These are phyloP conservation scores for Ophion costatus DNA, from an alignment of 2,888 invertebrate species.

Conservation along the genomic window DNA sequence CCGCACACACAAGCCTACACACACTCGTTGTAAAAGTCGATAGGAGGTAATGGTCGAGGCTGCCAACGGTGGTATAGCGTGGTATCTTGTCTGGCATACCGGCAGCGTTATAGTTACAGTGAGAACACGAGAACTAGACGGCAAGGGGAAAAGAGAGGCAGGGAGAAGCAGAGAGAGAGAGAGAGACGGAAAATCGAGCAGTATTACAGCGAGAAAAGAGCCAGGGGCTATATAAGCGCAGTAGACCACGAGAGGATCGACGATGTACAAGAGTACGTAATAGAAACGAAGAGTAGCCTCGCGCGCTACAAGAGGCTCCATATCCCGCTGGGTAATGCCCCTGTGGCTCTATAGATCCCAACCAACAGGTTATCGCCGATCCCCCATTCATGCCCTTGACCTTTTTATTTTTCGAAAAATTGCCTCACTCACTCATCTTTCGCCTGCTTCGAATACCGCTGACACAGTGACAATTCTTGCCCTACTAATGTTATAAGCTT, in stretches of 20 bases:
- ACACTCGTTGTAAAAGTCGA: conserved; percentile 23
- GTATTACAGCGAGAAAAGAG: conserved; percentile 59
- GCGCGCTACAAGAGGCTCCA: conserved; percentile 29
- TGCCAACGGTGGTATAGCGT: conserved; percentile 12
- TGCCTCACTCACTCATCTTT: not conserved
- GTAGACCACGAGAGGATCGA: conserved; percentile 46
- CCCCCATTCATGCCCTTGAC: not conserved
- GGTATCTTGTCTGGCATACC: conserved; percentile 37
- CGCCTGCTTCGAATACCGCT: no score
- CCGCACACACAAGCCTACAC: not conserved
- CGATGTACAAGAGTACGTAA: conserved; percentile 44
- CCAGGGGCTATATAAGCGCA: conserved; percentile 51
- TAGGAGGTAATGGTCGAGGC: conserved; percentile 43
- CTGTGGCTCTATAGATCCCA: conserved; percentile 2
- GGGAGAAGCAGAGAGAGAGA: conserved; percentile 38
- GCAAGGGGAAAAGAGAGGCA: conserved; percentile 18
- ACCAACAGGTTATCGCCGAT: conserved; percentile 30
- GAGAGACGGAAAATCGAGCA: conserved; percentile 59
- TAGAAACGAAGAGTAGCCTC: conserved; percentile 35
- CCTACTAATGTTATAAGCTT: no score
- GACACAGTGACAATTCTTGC: no score
- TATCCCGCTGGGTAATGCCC: conserved; percentile 14
- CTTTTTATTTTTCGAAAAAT: not conserved
- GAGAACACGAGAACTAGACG: conserved; percentile 49
- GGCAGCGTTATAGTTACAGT: conserved; percentile 23